phyloP scores from a whole-genome alignment of 2,113 vertebrate genomes.

The Tangachromis dhanisi region DNA sequence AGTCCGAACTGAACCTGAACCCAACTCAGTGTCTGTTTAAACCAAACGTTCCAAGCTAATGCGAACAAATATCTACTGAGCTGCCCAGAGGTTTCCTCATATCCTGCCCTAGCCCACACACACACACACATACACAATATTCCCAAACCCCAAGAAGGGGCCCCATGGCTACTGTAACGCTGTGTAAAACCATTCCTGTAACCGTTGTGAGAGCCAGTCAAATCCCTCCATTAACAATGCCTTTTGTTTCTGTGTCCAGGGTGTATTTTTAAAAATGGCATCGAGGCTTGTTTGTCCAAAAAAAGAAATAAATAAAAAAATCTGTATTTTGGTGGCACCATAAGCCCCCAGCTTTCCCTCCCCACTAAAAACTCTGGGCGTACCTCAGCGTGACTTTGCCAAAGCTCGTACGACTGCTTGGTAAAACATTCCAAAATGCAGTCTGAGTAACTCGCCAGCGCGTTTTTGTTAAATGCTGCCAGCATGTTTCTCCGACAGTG shows the following conservation, averaged over 20 bases:
- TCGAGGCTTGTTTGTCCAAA: neutral
- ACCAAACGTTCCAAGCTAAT: slow-evolving; percentile 65
- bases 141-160: neutral
- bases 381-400: neutral
- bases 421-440: slow-evolving; percentile 12
- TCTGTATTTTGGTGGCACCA: neutral
- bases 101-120: slow-evolving; percentile 52
- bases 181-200: slow-evolving; percentile 27
- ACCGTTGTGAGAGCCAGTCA: slow-evolving; percentile 13
- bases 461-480: slow-evolving; percentile 6
- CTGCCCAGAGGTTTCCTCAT: slow-evolving; percentile 60
- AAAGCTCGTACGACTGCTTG: slow-evolving; percentile 4
- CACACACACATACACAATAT: slow-evolving; percentile 21
- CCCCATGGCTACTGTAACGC: slow-evolving; percentile 24
- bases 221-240: slow-evolving; percentile 32
- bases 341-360: neutral
- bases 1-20: slow-evolving; percentile 50
- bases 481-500: slow-evolving; percentile 49
- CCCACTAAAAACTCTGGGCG: neutral
- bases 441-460: neutral
- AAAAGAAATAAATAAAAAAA: neutral
- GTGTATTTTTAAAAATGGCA: slow-evolving; percentile 18
- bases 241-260: slow-evolving; percentile 42
- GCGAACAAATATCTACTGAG: slow-evolving; percentile 62
- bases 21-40: slow-evolving; percentile 58